Base-by-base conservation (phyloP, 2,797 vertebrate genomes). In the Peromyscus attwateri region DNA sequence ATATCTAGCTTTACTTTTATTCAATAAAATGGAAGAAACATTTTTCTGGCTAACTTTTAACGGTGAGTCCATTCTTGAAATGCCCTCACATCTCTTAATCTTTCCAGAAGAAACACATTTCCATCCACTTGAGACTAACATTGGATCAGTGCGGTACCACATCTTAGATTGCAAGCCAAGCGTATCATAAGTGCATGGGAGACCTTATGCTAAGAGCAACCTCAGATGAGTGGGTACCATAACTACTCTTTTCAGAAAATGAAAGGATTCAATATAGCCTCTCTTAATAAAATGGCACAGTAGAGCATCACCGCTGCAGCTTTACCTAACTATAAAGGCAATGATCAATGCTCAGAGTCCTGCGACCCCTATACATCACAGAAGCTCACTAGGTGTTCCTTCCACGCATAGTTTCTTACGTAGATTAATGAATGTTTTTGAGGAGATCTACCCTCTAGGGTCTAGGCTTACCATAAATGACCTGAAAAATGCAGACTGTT, bases 21-120 rank as follows among this genome's bases (percentile, higher is more conserved):
- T 10, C 29, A 77, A 66, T 96, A 75, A 96, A 96, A 34, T 79
- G 52, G n/a, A 95, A 94, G 66, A 75, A 96, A 52, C 5, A 89
- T 92, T 94, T 52, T 89, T 95, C 60, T 83, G 31, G 23, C 37
- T 66, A 79, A 89, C 9, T 95, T 94, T 68, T 64, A 87, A 6
- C 37, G 57, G 12, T 81, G 11, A 92, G 57, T 96, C 46, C 29
- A 23, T n/a, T 85, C 64, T 70, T n/a, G 43, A 96, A 37, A 34
- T 34, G 29, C 46, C 25, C 21, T 92, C 37, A 55, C 64, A 1
- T 87, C 46, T 91, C 64, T 79, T 79, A 91, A 14, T 89, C 60
- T 85, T 81, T 85, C 71, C 46, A 68, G 46, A 81, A 34, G n/a
- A 94, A 73, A 6, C 16, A 64, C 7, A 29, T 84, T 80, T 66